Evolutionary conservation across 37 sponge, comb jelly and placozoan species (phyloP).

Genomic region (Haliclona indistincta): DNA sequence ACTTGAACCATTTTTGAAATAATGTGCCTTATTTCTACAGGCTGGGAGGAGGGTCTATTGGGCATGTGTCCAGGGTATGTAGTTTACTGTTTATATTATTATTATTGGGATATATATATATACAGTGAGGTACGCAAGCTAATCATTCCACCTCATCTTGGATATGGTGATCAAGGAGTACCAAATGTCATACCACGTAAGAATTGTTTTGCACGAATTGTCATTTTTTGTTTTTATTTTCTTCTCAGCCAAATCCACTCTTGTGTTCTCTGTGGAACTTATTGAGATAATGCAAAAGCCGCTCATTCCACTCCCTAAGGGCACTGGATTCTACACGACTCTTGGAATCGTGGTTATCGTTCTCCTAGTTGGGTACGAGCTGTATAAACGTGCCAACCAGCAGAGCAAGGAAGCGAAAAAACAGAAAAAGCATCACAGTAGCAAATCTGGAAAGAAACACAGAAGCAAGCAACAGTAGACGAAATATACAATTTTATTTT

Average conservation of each 20-base stretch:
- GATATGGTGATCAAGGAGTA: constrained; percentile 60
- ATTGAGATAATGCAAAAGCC: constrained; percentile 22
- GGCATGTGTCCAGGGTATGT: constrained; percentile 80
- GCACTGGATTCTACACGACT: constrained; percentile 4
- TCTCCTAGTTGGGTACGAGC: constrained; percentile 27
- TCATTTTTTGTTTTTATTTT: not conserved
- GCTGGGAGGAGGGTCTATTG: constrained; percentile 77
- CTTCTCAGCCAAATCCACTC: constrained; percentile 55
- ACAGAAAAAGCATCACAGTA: constrained; percentile 12
- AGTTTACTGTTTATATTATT: not conserved
- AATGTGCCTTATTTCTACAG: constrained; percentile 18
- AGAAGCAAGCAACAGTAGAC: too few species aligned
- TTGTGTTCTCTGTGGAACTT: constrained; percentile 51
- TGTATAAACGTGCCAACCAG: constrained; percentile 31
- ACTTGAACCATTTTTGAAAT: not conserved
- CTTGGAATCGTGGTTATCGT: constrained; percentile 11
- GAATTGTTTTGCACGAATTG: not conserved
- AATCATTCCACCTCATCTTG: constrained; percentile 71
- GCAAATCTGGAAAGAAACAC: constrained; percentile 27
- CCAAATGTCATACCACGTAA: constrained; percentile 66
- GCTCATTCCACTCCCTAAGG: constrained; percentile 1
- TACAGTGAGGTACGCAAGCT: constrained; percentile 66
- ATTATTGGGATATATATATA: not conserved
- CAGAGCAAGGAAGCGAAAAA: constrained; percentile 11
- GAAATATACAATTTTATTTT: too few species aligned